A percentile compares a stretch with the other conserved stretches of the same genome.
Evolutionary conservation across 1,140 invertebrate genomes (phyloP).

Genomic region (Stenopsyche tienmushanensis): DNA sequence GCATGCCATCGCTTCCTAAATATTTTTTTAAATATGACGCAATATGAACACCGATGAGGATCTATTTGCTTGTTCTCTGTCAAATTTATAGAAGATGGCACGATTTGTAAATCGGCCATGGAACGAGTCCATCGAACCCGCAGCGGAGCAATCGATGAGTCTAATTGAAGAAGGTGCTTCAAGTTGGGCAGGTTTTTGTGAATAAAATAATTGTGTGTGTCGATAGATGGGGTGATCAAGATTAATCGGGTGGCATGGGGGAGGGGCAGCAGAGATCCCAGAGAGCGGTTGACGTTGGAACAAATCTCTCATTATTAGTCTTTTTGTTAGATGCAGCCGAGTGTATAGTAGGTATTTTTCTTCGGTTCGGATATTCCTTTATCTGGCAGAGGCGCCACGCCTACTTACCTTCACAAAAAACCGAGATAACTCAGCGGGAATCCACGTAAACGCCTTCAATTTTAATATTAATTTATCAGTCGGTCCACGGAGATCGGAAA

Average conservation of each 20-base stretch:
- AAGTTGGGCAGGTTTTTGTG: neutral
- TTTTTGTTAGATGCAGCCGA: slow-evolving; percentile 24
- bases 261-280: slow-evolving; percentile 8
- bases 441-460: neutral
- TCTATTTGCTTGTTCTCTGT: no score
- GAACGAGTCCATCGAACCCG: no score
- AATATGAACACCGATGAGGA: no score
- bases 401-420: slow-evolving; percentile 7
- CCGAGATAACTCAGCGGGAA: neutral
- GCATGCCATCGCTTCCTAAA: no score
- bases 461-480: no score
- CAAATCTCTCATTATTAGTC: slow-evolving; percentile 30
- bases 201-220: slow-evolving; percentile 6
- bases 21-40: no score
- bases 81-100: no score
- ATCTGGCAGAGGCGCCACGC: slow-evolving; percentile 20
- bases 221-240: slow-evolving; percentile 18
- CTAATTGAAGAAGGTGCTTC: neutral
- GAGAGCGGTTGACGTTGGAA: slow-evolving; percentile 22
- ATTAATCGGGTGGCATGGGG: slow-evolving; percentile 8
- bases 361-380: slow-evolving; percentile 24
- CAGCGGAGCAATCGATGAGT: neutral
- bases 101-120: no score
- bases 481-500: no score
- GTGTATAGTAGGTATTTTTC: slow-evolving; percentile 9